Base-by-base conservation (phyloP, 2,113 vertebrate genomes). In the Podilymbus podiceps region DNA sequence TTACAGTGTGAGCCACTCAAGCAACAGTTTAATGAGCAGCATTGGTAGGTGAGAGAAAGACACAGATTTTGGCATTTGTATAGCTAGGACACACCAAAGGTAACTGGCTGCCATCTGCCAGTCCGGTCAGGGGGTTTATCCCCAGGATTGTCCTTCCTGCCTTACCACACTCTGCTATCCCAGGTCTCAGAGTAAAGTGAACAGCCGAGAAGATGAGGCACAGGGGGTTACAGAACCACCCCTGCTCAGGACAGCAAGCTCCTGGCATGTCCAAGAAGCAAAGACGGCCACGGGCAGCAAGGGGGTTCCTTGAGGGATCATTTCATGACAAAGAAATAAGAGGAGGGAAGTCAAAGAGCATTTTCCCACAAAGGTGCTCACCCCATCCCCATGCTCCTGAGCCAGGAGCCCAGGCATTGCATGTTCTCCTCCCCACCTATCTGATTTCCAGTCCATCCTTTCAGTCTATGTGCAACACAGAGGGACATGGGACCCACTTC, bases 391-490 rank as follows among this genome's bases (percentile, higher is more conserved):
- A 25, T 73, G 60, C 10, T n/a, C 44, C 24, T 9, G 7, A 10
- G 42, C 31, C 62, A n/a, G 17, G 55, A 69, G 52, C 46, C 46
- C 1, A 2, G 44, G 27, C 16, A 21, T 78, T 40, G 52, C 40
- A 5, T 49, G n/a, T 30, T 89, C 18, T 89, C 3, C 12, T 88
- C 52, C 44, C 33, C 23, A 14, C 27, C 28, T 28, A 23, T n/a
- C n/a, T 85, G 53, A 30, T 40, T 11, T 59, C 47, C 60, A 55
- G n/a, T 15, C 56, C 46, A 20, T 46, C 62, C 44, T 68, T 50
- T 49, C 66, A 66, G 30, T 38, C 38, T 30, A 9, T 0, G 0
- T 20, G 64, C 15, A 31, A 12, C 52, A 19, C 23, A 40, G 53
- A 58, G 47, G 12, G 28, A 55, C 50, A 11, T 3, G 2, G 38